phyloP scores from a whole-genome alignment of 2,797 vertebrate species.

The Gallinago solitaria region DNA sequence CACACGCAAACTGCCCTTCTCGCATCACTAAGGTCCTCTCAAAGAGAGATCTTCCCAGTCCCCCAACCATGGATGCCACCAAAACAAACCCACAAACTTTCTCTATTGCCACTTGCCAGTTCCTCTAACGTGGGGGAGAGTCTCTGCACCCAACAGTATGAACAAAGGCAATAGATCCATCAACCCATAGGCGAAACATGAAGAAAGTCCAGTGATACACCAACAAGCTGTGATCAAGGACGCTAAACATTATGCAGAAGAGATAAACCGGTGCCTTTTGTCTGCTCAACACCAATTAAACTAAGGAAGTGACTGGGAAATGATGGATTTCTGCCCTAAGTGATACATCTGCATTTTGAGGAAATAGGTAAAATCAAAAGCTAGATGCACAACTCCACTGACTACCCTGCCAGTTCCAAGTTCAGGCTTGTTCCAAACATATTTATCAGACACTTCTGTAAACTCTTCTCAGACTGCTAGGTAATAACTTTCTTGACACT shows the following conservation, averaged over 20 bases:
- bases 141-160: neutral
- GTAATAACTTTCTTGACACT: conserved; percentile 63
- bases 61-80: fast-evolving
- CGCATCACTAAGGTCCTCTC: neutral
- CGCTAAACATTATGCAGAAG: neutral
- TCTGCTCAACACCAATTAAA: neutral
- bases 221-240: neutral
- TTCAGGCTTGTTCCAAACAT: conserved; percentile 64
- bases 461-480: conserved; percentile 52
- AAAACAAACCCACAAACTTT: neutral
- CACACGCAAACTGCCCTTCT: neutral
- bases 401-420: conserved; percentile 46
- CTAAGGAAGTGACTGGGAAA: neutral
- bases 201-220: neutral
- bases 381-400: neutral
- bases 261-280: neutral
- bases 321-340: conserved; percentile 2
- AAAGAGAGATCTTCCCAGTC: neutral
- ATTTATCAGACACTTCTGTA: conserved; percentile 64
- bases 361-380: neutral
- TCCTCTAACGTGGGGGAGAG: neutral
- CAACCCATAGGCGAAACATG: fast-evolving
- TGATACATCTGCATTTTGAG: neutral
- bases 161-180: neutral
- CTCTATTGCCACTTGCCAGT: neutral